Evolutionary conservation across 2,797 vertebrate genomes (phyloP).

Genomic region (Silurus aristotelis): DNA sequence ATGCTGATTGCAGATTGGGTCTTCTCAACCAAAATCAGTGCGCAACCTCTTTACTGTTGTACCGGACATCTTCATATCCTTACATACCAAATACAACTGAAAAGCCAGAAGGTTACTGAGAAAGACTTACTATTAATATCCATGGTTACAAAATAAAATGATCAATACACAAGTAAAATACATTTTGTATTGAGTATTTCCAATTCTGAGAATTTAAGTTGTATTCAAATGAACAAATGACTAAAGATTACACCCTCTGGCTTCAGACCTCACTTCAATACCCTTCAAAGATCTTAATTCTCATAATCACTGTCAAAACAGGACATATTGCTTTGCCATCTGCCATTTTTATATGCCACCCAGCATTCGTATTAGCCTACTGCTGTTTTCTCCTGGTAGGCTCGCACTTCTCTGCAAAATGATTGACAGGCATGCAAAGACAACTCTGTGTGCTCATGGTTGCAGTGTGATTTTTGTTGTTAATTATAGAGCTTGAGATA

Average conservation of each 20-base stretch:
- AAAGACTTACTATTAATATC: too few relatives aligned
- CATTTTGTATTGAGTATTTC: too few relatives aligned
- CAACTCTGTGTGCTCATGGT: slow-evolving; percentile 1
- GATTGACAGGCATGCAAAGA: slow-evolving; percentile 25
- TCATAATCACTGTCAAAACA: slow-evolving; percentile 15
- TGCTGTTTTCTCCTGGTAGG: slow-evolving; percentile 1
- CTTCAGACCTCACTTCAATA: neutral
- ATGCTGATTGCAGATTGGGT: too few relatives aligned
- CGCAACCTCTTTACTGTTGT: neutral
- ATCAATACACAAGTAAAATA: too few relatives aligned
- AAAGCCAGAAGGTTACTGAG: too few relatives aligned
- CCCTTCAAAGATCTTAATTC: slow-evolving; percentile 22
- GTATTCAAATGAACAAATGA: neutral
- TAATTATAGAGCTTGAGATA: slow-evolving; percentile 16
- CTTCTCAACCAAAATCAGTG: neutral
- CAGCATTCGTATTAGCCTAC: slow-evolving; percentile 23
- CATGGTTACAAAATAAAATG: too few relatives aligned
- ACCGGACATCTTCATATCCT: too few relatives aligned
- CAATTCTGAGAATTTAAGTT: too few relatives aligned
- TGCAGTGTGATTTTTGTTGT: slow-evolving; percentile 14
- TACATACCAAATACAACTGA: too few relatives aligned
- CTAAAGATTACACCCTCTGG: neutral
- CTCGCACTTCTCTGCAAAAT: slow-evolving; percentile 21
- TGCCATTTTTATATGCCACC: slow-evolving; percentile 17
- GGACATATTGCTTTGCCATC: slow-evolving; percentile 9